These are phyloP conservation scores for Vanessa tameamea DNA, from an alignment of 1,140 invertebrate genomes.

Conservation along the genomic window DNA sequence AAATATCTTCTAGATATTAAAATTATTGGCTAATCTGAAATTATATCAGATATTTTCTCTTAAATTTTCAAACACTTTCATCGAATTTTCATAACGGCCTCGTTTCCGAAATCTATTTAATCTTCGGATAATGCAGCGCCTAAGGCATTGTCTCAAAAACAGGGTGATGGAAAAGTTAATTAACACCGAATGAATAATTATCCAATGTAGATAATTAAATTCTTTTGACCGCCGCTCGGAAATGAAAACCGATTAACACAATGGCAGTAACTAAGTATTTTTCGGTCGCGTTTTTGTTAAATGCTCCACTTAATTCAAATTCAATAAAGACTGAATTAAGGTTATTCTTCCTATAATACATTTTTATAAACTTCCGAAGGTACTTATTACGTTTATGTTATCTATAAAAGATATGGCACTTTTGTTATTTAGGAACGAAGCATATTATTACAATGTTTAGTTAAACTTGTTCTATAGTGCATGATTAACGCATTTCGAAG, in stretches of 20 bases:
- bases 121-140: constrained; percentile 3
- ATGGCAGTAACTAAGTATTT: constrained; percentile 31
- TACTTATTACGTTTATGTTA: too few species aligned
- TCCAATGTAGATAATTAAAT: constrained; percentile 47
- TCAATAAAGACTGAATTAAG: constrained; percentile 11
- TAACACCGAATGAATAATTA: constrained; percentile 44
- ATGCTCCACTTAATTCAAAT: constrained; percentile 13
- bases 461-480: too few species aligned
- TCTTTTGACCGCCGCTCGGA: constrained; percentile 34
- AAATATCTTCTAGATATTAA: too few species aligned
- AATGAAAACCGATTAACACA: constrained; percentile 36
- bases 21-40: too few species aligned
- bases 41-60: neutral
- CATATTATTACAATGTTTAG: too few species aligned
- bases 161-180: constrained; percentile 43
- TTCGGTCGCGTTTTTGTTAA: constrained; percentile 18
- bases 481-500: too few species aligned
- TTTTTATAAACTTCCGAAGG: too few species aligned
- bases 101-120: neutral
- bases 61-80: neutral
- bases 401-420: too few species aligned
- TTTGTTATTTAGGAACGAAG: too few species aligned
- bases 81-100: constrained; percentile 1
- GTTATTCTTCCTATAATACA: neutral
- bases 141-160: constrained; percentile 2